These are phyloP conservation scores for Drosophila longiperda DNA, from an alignment of 2,888 invertebrate genomes.

Conservation along the genomic window DNA sequence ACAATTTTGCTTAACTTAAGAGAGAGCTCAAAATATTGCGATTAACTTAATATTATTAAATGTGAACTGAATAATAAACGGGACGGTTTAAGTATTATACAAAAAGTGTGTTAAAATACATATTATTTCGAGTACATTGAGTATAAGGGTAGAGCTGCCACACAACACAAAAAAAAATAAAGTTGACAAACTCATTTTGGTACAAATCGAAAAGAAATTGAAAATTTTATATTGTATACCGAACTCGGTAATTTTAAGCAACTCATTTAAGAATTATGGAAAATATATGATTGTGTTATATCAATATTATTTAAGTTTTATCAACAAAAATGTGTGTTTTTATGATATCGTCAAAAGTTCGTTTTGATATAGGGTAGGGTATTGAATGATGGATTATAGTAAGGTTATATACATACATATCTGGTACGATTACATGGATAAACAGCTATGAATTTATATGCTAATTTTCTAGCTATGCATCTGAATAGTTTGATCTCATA, in stretches of 20 bases:
- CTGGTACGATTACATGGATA: conserved; percentile 32
- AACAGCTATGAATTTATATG: conserved; percentile 47
- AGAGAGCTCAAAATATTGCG: conserved; percentile 37
- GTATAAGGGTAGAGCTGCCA: conserved; percentile 24
- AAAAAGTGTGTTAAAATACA: conserved; percentile 38
- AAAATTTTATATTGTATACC: conserved; percentile 15
- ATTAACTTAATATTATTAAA: conserved; percentile 40
- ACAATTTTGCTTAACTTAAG: conserved; percentile 28
- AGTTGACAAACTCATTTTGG: conserved; percentile 11
- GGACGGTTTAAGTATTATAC: conserved; percentile 61
- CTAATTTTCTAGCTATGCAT: conserved; percentile 38
- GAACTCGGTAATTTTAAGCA: conserved; percentile 5
- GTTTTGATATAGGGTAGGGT: conserved; percentile 12
- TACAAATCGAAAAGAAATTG: conserved; percentile 13
- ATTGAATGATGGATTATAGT: conserved; percentile 34
- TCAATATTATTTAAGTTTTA: background rate
- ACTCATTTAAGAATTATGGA: background rate
- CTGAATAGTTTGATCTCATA: conserved; percentile 28
- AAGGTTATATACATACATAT: conserved; percentile 50
- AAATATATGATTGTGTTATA: background rate
- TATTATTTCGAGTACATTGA: conserved; percentile 47
- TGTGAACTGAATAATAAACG: conserved; percentile 32
- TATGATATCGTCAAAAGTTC: conserved; percentile 9
- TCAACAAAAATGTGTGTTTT: conserved; percentile 10
- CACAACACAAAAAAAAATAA: conserved; percentile 36